These are phyloP conservation scores for Pseudopipra pipra DNA, from an alignment of 2,113 vertebrate species.

Conservation along the genomic window DNA sequence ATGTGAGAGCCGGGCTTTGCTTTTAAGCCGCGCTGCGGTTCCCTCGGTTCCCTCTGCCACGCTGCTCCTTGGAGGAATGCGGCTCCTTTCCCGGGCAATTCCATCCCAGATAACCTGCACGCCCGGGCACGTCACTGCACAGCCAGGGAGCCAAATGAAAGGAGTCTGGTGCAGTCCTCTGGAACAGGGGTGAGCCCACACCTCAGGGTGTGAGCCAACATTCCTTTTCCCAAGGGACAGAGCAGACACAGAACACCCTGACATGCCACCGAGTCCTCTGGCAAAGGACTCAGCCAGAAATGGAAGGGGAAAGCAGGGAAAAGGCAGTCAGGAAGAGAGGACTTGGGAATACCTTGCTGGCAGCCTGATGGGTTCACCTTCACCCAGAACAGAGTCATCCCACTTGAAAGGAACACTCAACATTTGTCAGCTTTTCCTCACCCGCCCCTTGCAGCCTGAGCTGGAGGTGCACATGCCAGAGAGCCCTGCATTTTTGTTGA, in stretches of 20 bases:
- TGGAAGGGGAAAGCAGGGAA: not conserved
- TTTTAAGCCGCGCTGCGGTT: not conserved
- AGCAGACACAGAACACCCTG: not conserved
- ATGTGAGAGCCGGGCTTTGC: not conserved
- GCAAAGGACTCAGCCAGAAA: not conserved
- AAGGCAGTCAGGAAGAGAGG: not conserved
- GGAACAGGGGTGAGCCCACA: conserved; percentile 34
- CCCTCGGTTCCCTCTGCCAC: not conserved
- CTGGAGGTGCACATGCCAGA: not conserved
- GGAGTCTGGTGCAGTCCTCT: not conserved
- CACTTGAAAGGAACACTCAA: not conserved
- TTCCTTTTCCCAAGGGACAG: not conserved
- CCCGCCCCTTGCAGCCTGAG: not conserved
- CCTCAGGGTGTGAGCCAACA: conserved; percentile 16
- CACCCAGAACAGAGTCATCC: not conserved
- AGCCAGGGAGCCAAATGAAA: not conserved
- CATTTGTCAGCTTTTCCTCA: conserved; percentile 27
- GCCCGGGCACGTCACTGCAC: not conserved
- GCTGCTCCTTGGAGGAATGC: conserved; percentile 23
- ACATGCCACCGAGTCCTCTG: not conserved
- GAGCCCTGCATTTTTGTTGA: conserved; percentile 29
- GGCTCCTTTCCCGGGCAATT: not conserved
- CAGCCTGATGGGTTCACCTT: not conserved
- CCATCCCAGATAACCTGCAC: not conserved
- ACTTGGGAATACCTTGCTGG: not conserved